Base-by-base conservation (phyloP, 2,113 vertebrate genomes). In the Lycaon pictus region DNA sequence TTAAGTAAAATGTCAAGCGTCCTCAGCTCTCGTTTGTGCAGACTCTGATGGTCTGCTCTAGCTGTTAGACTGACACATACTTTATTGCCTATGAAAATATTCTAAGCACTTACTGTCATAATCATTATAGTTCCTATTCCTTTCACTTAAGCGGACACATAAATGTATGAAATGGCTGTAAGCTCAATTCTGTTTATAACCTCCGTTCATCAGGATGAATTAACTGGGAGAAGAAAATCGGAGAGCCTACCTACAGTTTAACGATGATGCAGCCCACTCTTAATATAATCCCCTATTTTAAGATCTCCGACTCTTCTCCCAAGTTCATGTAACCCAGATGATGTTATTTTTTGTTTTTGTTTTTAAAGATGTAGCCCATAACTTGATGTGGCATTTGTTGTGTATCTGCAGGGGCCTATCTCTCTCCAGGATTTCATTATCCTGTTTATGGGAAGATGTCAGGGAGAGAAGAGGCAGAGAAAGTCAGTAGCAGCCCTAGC, bases 401-500 rank as follows among this genome's bases (percentile, higher is more conserved):
- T 98, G 98, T 98, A 97, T 97, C 98, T 96, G 56, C 98, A 99
- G 99, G 99, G 86, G 98, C 99, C 97, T 99, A 99, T 97, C 99
- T 99, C 72, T 99, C 99, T 92, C 99, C 99, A 98, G 99, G 99
- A 98, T 99, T 99, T 99, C 99, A 99, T 98, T 99, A 99, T 98
- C 99, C 99, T 95, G 99, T 99, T 97, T 99, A 99, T 95, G 99
- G 99, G 94, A 99, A 99, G 98, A 99, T 99, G 43, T 99, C 99
- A 43, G 99, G 99, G 96, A 99, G 99, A 98, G 99, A 99, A 98
- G 99, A 99, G 96, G 98, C 99, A 0, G 99, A 99, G 97, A 99
- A 99, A 97, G 99, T 99, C 97, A 99, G 98, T 77, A 99, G 99
- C 90, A 99, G 99, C 96, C 99, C 99, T 0, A 99, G 98, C 96